phyloP scores from a whole-genome alignment of 2,888 invertebrate genomes.

The Rhopalosiphum nymphaeae region DNA sequence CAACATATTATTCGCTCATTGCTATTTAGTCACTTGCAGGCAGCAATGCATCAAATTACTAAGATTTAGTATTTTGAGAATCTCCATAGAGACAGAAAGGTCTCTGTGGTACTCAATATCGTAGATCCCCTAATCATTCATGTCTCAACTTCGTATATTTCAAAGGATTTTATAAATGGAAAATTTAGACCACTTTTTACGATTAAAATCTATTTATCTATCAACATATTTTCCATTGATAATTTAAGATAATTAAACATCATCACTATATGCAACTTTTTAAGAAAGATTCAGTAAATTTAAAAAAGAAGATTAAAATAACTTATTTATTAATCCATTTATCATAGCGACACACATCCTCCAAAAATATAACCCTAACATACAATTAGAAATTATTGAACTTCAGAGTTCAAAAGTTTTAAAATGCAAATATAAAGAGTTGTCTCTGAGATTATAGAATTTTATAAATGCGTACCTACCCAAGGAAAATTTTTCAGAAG shows the following conservation, averaged over 20 bases:
- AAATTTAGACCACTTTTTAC: too few relatives aligned
- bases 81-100: neutral
- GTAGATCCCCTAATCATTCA: neutral
- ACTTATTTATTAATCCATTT: conserved; percentile 24
- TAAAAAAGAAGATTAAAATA: neutral
- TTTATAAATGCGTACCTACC: conserved; percentile 26
- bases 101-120: neutral
- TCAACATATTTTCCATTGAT: too few relatives aligned
- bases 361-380: neutral
- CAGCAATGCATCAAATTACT: neutral
- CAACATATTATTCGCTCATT: neutral
- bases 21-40: neutral
- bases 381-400: conserved; percentile 30
- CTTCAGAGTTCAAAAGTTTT: conserved; percentile 35
- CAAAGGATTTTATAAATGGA: too few relatives aligned
- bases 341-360: neutral
- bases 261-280: too few relatives aligned
- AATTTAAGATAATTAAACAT: too few relatives aligned
- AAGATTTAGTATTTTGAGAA: neutral
- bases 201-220: too few relatives aligned
- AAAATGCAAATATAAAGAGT: conserved; percentile 42
- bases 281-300: too few relatives aligned
- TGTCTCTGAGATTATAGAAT: conserved; percentile 25
- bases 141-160: too few relatives aligned
- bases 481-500: neutral